phyloP scores from a whole-genome alignment of 1,140 invertebrate species.

The Octopus bimaculoides region DNA sequence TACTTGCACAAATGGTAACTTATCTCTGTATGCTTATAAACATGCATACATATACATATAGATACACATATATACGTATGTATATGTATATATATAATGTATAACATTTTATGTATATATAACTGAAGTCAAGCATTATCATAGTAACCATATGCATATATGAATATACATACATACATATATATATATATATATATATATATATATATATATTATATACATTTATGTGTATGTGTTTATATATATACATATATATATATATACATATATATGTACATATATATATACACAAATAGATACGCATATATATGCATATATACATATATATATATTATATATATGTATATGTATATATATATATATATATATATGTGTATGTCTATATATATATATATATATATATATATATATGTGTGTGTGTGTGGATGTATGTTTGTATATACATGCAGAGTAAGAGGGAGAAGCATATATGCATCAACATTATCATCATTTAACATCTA shows the following conservation, averaged over 20 bases:
- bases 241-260: background rate
- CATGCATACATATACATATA: background rate
- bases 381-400: too few relatives aligned
- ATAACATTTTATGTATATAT: background rate
- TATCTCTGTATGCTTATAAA: background rate
- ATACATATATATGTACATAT: background rate
- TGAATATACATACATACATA: background rate
- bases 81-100: background rate
- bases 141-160: background rate
- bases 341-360: background rate
- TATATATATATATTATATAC: background rate
- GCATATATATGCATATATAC: background rate
- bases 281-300: background rate
- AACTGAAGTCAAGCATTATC: background rate
- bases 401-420: background rate
- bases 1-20: background rate
- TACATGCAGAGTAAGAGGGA: background rate
- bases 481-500: background rate
- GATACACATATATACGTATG: background rate
- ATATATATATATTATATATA: constrained; percentile 4
- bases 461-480: background rate
- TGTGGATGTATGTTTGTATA: background rate
- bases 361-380: background rate
- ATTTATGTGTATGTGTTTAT: background rate
- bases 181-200: background rate